Percentiles rank a stretch among this genome's conserved stretches.
Evolutionary conservation across 1,140 invertebrate species (phyloP).

Genomic region (Polypedilum vanderplanki): DNA sequence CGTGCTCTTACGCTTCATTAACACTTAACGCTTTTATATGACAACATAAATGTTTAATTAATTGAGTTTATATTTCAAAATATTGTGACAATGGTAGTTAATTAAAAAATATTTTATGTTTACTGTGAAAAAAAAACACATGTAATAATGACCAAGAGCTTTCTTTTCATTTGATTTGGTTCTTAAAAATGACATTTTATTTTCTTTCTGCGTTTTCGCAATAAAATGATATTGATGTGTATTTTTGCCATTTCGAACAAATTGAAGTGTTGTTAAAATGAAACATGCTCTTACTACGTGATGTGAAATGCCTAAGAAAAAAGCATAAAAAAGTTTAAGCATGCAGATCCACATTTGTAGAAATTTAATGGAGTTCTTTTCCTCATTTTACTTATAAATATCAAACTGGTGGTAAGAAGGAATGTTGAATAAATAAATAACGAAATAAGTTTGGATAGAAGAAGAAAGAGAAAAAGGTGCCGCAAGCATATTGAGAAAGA

Average conservation of each 20-base stretch:
- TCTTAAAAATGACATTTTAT: too few species aligned
- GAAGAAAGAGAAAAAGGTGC: not conserved
- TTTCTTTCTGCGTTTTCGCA: not conserved
- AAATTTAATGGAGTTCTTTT: conserved; percentile 20
- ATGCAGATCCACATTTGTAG: not conserved
- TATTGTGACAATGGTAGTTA: too few species aligned
- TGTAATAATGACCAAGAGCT: not conserved
- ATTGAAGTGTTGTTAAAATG: not conserved
- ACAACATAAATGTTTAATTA: conserved; percentile 15
- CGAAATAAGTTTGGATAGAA: not conserved
- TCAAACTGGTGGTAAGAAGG: not conserved
- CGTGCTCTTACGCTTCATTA: not conserved
- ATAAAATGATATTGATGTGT: not conserved
- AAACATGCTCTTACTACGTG: conserved; percentile 5
- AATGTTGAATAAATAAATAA: not conserved
- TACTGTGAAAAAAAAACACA: not conserved
- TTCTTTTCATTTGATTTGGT: not conserved
- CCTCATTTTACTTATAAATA: conserved; percentile 1
- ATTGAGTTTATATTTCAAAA: not conserved
- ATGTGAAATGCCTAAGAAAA: not conserved
- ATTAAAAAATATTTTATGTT: too few species aligned
- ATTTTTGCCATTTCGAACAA: not conserved
- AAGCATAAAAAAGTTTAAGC: too few species aligned
- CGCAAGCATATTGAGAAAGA: not conserved
- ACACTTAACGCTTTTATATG: not conserved